Percentiles rank a stretch among this genome's conserved stretches.
Evolutionary conservation across 2,113 vertebrate species (phyloP).

Genomic region (Diphyllodes magnificus): DNA sequence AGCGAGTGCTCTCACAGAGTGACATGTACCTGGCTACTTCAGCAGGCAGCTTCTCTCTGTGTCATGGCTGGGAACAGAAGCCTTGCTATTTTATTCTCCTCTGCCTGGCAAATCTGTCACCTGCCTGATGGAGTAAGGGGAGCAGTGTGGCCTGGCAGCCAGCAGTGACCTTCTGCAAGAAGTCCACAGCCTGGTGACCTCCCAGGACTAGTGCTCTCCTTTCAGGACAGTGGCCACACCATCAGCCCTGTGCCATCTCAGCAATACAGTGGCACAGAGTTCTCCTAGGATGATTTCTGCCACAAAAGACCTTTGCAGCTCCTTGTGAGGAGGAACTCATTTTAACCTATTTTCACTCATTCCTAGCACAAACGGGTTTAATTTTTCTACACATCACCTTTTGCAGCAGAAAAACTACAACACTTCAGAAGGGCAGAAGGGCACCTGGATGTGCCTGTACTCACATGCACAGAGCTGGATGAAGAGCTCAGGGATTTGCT

Average conservation of each 20-base stretch:
- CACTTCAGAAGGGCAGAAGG: neutral
- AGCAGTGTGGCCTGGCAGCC: neutral
- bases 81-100: neutral
- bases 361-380: neutral
- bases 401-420: neutral
- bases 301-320: neutral
- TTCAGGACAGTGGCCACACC: neutral
- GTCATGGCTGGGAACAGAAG: neutral
- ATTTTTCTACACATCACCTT: neutral
- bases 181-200: neutral
- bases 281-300: neutral
- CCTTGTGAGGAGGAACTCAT: neutral
- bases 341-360: neutral
- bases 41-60: neutral
- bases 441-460: neutral
- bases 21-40: neutral
- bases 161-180: neutral
- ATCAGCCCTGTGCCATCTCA: neutral
- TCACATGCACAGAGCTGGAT: neutral
- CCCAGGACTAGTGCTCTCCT: neutral
- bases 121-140: neutral
- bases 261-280: neutral
- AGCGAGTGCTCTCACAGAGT: neutral
- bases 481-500: neutral
- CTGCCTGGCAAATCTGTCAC: neutral